These are phyloP conservation scores for Rhagoletis zephyria DNA, from an alignment of 1,140 invertebrate genomes.

Conservation along the genomic window DNA sequence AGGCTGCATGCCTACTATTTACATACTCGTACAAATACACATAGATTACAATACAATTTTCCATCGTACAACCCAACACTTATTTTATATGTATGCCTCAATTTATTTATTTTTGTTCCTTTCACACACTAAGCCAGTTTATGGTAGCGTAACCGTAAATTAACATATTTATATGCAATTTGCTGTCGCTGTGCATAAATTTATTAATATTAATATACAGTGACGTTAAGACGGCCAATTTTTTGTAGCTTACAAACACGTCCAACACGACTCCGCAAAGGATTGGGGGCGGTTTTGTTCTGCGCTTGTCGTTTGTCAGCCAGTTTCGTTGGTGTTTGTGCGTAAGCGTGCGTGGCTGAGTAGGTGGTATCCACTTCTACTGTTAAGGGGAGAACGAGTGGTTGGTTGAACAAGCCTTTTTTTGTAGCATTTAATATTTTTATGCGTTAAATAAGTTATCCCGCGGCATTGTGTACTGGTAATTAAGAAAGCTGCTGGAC, in stretches of 20 bases:
- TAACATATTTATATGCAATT: conserved; percentile 1
- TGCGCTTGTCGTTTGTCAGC: neutral
- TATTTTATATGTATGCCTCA: neutral
- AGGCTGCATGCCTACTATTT: neutral
- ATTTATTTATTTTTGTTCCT: neutral
- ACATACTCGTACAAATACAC: no score
- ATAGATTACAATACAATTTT: conserved; percentile 12
- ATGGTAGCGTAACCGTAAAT: neutral
- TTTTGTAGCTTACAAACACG: neutral
- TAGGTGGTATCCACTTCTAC: no score
- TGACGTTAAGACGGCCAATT: neutral
- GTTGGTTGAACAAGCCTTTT: neutral
- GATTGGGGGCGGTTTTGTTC: no score
- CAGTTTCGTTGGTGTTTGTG: neutral
- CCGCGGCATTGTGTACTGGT: neutral
- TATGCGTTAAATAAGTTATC: conserved; percentile 16
- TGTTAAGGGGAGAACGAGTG: neutral
- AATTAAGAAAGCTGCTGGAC: neutral
- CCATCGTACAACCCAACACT: neutral
- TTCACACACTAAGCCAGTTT: neutral
- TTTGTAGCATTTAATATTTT: neutral
- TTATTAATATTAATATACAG: conserved; percentile 38
- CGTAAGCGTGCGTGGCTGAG: neutral
- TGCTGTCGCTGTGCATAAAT: neutral
- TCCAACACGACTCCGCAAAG: no score